Evolutionary conservation across 1,140 invertebrate species (phyloP).

Genomic region (Lanistes nyassanus): DNA sequence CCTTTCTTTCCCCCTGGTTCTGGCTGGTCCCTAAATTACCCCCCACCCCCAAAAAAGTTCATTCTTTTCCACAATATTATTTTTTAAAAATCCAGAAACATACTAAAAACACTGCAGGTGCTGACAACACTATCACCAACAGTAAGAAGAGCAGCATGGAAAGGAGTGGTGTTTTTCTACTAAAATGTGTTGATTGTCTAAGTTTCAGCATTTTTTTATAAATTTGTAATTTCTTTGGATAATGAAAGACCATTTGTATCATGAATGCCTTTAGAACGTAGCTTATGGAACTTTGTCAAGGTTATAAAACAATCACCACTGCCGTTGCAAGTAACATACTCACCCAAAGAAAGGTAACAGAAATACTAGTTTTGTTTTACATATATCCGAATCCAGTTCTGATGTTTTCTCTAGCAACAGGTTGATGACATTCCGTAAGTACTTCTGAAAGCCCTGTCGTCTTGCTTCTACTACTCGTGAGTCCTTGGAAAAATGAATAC

Average conservation of each 20-base stretch:
- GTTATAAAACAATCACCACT: no score
- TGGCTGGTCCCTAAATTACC: conserved; percentile 29
- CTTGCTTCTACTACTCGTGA: conserved; percentile 83
- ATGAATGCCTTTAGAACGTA: neutral
- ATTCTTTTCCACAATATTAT: neutral
- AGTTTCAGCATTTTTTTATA: neutral
- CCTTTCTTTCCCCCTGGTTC: conserved; percentile 25
- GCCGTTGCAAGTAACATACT: conserved; percentile 15
- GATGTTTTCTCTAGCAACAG: conserved; percentile 75
- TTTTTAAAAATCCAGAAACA: neutral
- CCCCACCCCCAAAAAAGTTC: neutral
- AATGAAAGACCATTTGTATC: neutral
- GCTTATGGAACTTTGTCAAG: neutral
- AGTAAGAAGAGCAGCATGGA: neutral
- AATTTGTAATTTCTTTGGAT: neutral
- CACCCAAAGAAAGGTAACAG: conserved; percentile 86
- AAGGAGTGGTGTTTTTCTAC: neutral
- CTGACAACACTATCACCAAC: no score
- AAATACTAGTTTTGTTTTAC: conserved; percentile 77
- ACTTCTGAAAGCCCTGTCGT: conserved; percentile 79
- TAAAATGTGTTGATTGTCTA: neutral
- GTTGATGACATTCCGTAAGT: conserved; percentile 81
- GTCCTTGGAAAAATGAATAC: conserved; percentile 71
- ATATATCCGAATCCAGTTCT: conserved; percentile 76
- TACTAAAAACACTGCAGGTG: neutral